Conservation (phyloP, 2,888 invertebrate genomes). For the Cactoblastis cactorum region DNA sequence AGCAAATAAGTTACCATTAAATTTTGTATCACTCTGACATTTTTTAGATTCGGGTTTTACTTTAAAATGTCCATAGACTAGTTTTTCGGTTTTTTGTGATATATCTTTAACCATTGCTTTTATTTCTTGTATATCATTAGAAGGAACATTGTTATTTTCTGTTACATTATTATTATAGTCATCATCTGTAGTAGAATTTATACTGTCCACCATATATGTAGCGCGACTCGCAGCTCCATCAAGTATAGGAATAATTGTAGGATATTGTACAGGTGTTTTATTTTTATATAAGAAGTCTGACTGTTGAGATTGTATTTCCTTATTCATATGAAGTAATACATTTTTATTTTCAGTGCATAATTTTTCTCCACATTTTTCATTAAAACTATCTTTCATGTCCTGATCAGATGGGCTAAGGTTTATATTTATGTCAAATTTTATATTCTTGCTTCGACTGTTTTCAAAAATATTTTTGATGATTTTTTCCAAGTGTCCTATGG, state of each 20-base stretch:
- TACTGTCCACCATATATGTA: conserved; percentile 40
- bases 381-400: conserved; percentile 16
- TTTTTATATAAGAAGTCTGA: background rate
- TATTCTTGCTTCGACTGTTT: conserved; percentile 35
- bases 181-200: conserved; percentile 26
- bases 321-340: background rate
- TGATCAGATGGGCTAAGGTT: conserved; percentile 40
- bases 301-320: background rate
- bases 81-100: conserved; percentile 40
- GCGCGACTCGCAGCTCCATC: conserved; percentile 48
- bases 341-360: background rate
- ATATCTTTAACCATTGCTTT: conserved; percentile 48
- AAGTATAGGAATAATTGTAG: conserved; percentile 49
- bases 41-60: too few species aligned
- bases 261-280: conserved; percentile 17
- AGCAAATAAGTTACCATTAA: too few species aligned
- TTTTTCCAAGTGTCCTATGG: conserved; percentile 38
- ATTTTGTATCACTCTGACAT: background rate
- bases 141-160: conserved; percentile 34
- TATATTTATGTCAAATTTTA: conserved; percentile 52
- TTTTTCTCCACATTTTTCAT: conserved; percentile 13
- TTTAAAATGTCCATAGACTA: conserved; percentile 39
- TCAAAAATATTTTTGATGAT: conserved; percentile 44
- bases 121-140: conserved; percentile 48
- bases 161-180: conserved; percentile 12